Evolutionary conservation across 2,113 vertebrate species (phyloP).

Genomic region (Sceloporus undulatus): DNA sequence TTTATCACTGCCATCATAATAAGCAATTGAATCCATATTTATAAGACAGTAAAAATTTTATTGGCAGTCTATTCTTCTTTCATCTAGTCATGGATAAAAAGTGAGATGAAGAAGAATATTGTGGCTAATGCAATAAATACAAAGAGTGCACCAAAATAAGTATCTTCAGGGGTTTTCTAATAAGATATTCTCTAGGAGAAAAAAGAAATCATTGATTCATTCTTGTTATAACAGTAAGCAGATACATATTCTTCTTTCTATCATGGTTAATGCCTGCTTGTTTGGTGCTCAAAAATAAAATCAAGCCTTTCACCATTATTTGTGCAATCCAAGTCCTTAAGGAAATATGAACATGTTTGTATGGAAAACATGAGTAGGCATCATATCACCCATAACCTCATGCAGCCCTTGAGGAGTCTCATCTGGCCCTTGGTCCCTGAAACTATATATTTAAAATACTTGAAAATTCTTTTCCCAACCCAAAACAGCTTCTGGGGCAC

Average conservation of each 20-base stretch:
- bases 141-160: conserved; percentile 6
- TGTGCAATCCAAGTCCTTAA: background rate
- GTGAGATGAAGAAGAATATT: conserved; percentile 30
- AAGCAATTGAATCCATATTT: conserved; percentile 60
- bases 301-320: background rate
- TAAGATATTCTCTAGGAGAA: background rate
- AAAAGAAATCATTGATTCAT: conserved; percentile 10
- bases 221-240: conserved; percentile 23
- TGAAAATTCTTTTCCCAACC: too few relatives aligned
- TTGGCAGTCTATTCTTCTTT: conserved; percentile 49
- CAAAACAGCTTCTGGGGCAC: too few relatives aligned
- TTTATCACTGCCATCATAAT: conserved; percentile 51
- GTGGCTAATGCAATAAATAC: conserved; percentile 26
- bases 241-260: conserved; percentile 18
- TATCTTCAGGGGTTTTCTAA: background rate
- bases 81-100: conserved; percentile 30
- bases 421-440: too few relatives aligned
- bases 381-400: too few relatives aligned
- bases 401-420: too few relatives aligned
- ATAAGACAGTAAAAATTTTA: conserved; percentile 51
- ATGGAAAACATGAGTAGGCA: too few relatives aligned
- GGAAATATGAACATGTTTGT: too few relatives aligned
- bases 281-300: background rate
- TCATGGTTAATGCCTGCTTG: conserved; percentile 15
- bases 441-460: too few relatives aligned